These are phyloP conservation scores for Leptodirus hochenwartii DNA, from an alignment of 2,888 invertebrate genomes.

Conservation along the genomic window DNA sequence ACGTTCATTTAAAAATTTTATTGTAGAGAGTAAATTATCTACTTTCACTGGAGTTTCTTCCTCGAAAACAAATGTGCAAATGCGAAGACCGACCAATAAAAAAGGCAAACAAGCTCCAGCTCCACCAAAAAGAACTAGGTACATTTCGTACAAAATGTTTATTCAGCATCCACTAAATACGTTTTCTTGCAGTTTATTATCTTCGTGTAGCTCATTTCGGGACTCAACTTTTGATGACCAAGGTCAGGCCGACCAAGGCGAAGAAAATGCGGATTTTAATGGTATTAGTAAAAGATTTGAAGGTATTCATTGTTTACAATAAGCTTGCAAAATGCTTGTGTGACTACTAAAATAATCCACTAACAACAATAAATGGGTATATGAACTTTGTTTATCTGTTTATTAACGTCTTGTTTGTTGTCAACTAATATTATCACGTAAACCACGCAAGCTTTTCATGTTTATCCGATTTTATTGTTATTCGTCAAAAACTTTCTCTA, in stretches of 20 bases:
- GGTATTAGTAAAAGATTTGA: constrained; percentile 27
- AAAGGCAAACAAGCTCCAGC: constrained; percentile 89
- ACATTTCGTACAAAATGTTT: constrained; percentile 13
- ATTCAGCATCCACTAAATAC: constrained; percentile 4
- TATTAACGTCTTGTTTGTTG: too few relatives aligned
- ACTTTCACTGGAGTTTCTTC: constrained; percentile 40
- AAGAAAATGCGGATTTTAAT: constrained; percentile 35
- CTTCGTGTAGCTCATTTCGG: constrained; percentile 71
- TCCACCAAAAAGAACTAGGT: constrained; percentile 91
- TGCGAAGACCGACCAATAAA: constrained; percentile 71
- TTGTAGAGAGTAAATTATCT: constrained; percentile 36
- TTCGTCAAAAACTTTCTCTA: constrained; percentile 1
- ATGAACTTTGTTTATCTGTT: too few relatives aligned
- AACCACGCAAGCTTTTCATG: too few relatives aligned
- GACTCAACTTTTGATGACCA: constrained; percentile 63
- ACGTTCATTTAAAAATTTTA: constrained; percentile 8
- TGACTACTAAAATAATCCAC: too few relatives aligned
- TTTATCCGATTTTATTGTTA: too few relatives aligned
- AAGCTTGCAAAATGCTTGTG: not conserved
- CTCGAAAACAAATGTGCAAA: constrained; percentile 52
- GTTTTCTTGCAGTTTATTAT: constrained; percentile 43
- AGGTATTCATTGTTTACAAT: constrained; percentile 24
- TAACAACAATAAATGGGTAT: too few relatives aligned
- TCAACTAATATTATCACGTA: too few relatives aligned
- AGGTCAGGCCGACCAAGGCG: constrained; percentile 32